Base-by-base conservation (phyloP, 1,140 invertebrate genomes). In the Argopecten irradians region DNA sequence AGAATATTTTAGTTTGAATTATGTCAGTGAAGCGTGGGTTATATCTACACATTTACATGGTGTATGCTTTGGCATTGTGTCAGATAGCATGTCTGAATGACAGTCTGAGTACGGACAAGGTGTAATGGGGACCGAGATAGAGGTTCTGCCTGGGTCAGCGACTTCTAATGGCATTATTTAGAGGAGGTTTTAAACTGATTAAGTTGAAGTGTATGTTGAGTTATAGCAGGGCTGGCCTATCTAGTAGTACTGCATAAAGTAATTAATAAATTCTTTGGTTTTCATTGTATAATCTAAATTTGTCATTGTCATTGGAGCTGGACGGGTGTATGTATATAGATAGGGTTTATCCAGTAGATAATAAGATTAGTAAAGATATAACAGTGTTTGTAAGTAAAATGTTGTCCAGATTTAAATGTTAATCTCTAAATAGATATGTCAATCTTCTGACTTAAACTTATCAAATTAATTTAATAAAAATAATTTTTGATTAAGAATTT, bases 181-280 rank as follows among this genome's bases (percentile, higher is more conserved):
- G 22, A 28, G n/a, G 55, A 71, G 22, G 5, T 28, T 71, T 8
- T 71, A 28, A 71, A 71, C 55, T 71, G 55, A 71, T 71, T 71
- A 71, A 28, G 22, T 71, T 28, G 22, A 71, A 16, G 55, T 71
- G 22, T 71, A n/a, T 71, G 55, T 71, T 71, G 55, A 71, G 55
- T 71, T 71, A 71, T 71, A 28, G 55, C 55, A 71, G 5, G 22
- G n/a, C 55, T 71, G 55, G 55, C 55, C 55, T 71, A 28, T 71
- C 55, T 71, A 28, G 28, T 11, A 71, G 14, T 71, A 71, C 55
- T n/a, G 55, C 22, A 22, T 71, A 22, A 71, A 71, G 55, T 71
- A 71, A 71, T 71, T 71, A 71, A 71, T 71, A 71, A 71, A 71
- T 71, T 71, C 55, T 71, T 71, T 71, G n/a, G 55, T 71, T 71